These are phyloP conservation scores for Epizoanthus fatuus DNA, from an alignment of 92 coral and sea anemone species.

Conservation along the genomic window DNA sequence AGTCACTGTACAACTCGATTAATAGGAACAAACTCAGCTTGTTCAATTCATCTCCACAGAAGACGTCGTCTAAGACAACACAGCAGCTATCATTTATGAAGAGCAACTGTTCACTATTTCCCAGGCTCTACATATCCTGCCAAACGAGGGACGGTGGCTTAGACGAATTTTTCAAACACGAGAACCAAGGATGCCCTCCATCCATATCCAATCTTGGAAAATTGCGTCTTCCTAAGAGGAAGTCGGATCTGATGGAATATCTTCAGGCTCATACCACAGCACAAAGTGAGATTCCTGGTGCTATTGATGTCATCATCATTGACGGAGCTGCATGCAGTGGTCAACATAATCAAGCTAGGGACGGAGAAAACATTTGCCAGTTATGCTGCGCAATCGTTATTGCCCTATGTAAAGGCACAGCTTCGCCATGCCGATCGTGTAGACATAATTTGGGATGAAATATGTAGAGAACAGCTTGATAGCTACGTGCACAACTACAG, in stretches of 20 bases:
- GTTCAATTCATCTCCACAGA: too few relatives aligned
- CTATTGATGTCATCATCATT: neutral
- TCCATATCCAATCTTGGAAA: slow-evolving; percentile 73
- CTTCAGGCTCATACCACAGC: slow-evolving; percentile 46
- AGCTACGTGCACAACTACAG: slow-evolving; percentile 12
- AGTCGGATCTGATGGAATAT: slow-evolving; percentile 69
- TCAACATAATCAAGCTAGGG: slow-evolving; percentile 69
- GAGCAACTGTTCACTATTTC: slow-evolving; percentile 51
- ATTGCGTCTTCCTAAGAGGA: slow-evolving; percentile 68
- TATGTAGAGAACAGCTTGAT: slow-evolving; percentile 51
- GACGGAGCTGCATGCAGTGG: neutral
- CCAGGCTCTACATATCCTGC: slow-evolving; percentile 49
- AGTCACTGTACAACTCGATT: too few relatives aligned
- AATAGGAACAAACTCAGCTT: too few relatives aligned
- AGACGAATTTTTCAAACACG: slow-evolving; percentile 75
- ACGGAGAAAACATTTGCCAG: slow-evolving; percentile 20
- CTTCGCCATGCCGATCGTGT: neutral
- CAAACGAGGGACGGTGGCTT: slow-evolving; percentile 70
- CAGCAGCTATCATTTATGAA: slow-evolving; percentile 57
- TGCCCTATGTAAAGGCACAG: neutral
- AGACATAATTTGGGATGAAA: neutral
- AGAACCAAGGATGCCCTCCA: slow-evolving; percentile 59
- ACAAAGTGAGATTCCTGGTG: slow-evolving; percentile 43
- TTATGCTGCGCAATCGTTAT: neutral
- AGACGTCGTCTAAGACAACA: slow-evolving; percentile 6